A percentile compares a stretch with the other conserved stretches of the same genome.
phyloP scores from a whole-genome alignment of 2,888 invertebrate species.

The Drosophila meridionalis region DNA sequence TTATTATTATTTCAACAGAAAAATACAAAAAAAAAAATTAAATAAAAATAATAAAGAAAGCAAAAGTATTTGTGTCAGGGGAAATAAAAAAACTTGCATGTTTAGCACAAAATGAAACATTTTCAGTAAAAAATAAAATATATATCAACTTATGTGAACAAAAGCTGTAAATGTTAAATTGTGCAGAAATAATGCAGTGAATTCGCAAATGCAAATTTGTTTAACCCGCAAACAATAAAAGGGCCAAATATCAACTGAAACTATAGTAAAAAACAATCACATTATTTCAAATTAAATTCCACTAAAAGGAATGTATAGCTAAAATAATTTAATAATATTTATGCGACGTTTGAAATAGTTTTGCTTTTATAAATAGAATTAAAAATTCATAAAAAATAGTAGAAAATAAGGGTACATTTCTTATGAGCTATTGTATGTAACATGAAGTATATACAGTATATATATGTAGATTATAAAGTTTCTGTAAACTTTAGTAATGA shows the following conservation, averaged over 20 bases:
- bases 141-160: slow-evolving; percentile 12
- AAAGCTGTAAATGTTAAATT: slow-evolving; percentile 29
- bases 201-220: slow-evolving; percentile 24
- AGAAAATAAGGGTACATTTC: neutral
- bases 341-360: slow-evolving; percentile 4
- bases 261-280: neutral
- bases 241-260: slow-evolving; percentile 17
- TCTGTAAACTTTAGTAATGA: too few species aligned
- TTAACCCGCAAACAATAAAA: slow-evolving; percentile 12
- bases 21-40: slow-evolving; percentile 1
- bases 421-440: neutral
- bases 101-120: slow-evolving; percentile 15
- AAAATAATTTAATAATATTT: slow-evolving; percentile 30
- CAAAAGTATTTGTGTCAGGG: slow-evolving; percentile 30
- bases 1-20: slow-evolving; percentile 29
- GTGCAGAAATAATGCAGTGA: slow-evolving; percentile 36
- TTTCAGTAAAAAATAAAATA: slow-evolving; percentile 11
- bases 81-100: slow-evolving; percentile 17
- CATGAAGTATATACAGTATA: neutral
- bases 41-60: slow-evolving; percentile 11
- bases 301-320: neutral
- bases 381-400: neutral
- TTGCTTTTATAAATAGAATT: neutral
- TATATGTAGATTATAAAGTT: neutral
- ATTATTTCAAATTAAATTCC: slow-evolving; percentile 14